Conservation (phyloP, 1,140 invertebrate species). For the Zophobas atratus region DNA sequence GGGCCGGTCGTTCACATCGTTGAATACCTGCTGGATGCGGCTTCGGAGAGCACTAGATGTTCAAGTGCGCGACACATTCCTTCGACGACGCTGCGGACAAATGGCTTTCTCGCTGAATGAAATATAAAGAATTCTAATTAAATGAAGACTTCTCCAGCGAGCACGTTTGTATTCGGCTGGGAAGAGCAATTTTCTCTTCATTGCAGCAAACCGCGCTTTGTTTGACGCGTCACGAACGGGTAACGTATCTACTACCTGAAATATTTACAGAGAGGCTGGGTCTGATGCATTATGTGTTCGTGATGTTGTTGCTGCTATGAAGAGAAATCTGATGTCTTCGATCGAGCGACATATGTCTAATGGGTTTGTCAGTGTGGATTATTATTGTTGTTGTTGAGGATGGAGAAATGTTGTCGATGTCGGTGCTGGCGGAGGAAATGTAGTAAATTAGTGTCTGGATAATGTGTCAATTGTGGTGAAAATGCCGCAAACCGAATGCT, state of each 20-base stretch:
- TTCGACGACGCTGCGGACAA: conserved; percentile 37
- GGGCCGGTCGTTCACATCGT: conserved; percentile 44
- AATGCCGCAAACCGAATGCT: no score
- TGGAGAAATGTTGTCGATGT: not conserved
- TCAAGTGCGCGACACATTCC: conserved; percentile 41
- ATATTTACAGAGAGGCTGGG: not conserved
- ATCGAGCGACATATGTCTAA: not conserved
- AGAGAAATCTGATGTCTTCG: not conserved
- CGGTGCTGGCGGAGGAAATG: no score
- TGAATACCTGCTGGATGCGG: conserved; percentile 37
- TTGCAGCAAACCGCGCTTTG: conserved; percentile 13
- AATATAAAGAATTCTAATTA: conserved; percentile 49
- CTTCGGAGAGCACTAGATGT: conserved; percentile 31
- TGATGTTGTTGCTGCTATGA: not conserved
- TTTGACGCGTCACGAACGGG: conserved; percentile 27
- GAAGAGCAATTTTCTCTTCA: conserved; percentile 34
- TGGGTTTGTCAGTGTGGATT: not conserved
- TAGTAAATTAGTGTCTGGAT: no score
- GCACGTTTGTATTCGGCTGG: conserved; percentile 40
- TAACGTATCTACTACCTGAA: conserved; percentile 6
- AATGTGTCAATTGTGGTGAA: no score
- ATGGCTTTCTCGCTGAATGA: conserved; percentile 41
- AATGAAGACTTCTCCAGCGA: conserved; percentile 35
- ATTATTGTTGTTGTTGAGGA: not conserved
- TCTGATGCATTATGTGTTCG: no score